Evolutionary conservation across 2,888 invertebrate species (phyloP), one percentile per base, ranked within the genome.

Genomic region (Mesorhabditis spiculigera): DNA sequence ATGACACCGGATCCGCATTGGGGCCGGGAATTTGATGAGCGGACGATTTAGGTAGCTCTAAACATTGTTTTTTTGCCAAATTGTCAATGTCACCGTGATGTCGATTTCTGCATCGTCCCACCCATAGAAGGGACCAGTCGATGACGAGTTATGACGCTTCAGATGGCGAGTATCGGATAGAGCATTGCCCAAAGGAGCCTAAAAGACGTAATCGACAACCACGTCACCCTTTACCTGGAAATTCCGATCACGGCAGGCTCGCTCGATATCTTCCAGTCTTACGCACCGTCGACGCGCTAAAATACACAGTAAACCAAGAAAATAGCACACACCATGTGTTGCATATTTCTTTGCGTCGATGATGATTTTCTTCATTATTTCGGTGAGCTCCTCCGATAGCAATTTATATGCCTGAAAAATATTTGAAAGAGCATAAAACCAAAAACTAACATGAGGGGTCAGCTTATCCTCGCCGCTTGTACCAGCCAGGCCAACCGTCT

Each of bases 291-390:
- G 58, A 10, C 58, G 8, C n/a, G 10, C 58, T 50, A 50, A n/a
- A 13, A 50, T n/a, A 50, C 8, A 50, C 58, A 50, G 8, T 50
- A 50, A n/a, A 13, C n/a, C 1, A n/a, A 50, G 8, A 50, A 50
- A 13, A n/a, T 50, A 50, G 8, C 8, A 50, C 8, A 50, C 58
- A 50, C 58, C 58, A n/a, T 50, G 58, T 50, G n/a, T 50, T 50
- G 8, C 10, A n/a, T 50, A 50, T 50, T 50, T 50, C 10, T 50
- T 50, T n/a, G 58, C 58, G n/a, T 50, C 58, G n/a, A 50, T 50
- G 58, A 50, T 50, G n/a, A 50, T 50, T 50, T 50, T 50, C n/a
- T 50, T 50, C 58, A 50, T 50, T 10, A 50, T 50, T n/a, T 50
- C 58, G 8, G 58, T 50, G 0, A 50, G 58, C 58, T 50, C 58